Evolutionary conservation across 2,888 invertebrate genomes (phyloP).

Genomic region (Drosophila mimica): DNA sequence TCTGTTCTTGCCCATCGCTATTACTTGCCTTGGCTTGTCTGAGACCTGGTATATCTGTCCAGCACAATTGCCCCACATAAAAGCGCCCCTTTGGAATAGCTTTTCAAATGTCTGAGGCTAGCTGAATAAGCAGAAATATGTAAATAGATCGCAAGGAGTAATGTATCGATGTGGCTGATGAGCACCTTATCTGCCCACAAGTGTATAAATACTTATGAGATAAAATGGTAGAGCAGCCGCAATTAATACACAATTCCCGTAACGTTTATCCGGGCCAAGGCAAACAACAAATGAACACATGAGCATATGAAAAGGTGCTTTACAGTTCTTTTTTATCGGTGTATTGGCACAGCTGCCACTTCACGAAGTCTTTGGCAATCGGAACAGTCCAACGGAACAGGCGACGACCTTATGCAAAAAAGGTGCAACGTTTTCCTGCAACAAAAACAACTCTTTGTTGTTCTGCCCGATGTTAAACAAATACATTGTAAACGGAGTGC

Average conservation of each 20-base stretch:
- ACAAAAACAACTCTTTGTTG: slow-evolving; percentile 79
- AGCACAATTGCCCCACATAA: background rate
- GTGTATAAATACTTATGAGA: slow-evolving; percentile 41
- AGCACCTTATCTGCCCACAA: slow-evolving; percentile 52
- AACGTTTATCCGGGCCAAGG: slow-evolving; percentile 42
- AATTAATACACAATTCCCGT: slow-evolving; percentile 47
- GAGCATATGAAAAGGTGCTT: slow-evolving; percentile 57
- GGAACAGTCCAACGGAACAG: slow-evolving; percentile 35
- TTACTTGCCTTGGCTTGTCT: background rate
- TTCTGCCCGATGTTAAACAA: slow-evolving; percentile 55
- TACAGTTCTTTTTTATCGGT: slow-evolving; percentile 30
- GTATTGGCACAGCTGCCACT: slow-evolving; percentile 75
- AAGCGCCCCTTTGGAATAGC: slow-evolving; percentile 8
- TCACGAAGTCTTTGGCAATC: slow-evolving; percentile 39
- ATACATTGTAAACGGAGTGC: slow-evolving; percentile 39
- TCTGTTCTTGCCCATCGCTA: background rate
- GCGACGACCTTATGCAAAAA: slow-evolving; percentile 72
- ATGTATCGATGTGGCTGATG: slow-evolving; percentile 10
- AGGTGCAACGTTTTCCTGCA: slow-evolving; percentile 71
- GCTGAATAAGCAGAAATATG: slow-evolving; percentile 8
- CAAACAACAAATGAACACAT: slow-evolving; percentile 36
- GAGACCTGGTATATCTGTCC: background rate
- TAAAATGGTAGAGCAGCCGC: slow-evolving; percentile 36
- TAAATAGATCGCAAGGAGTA: slow-evolving; percentile 31
- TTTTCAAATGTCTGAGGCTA: slow-evolving; percentile 17